Base-by-base conservation (phyloP, 2,888 invertebrate genomes). In the Drosophila ochracea region DNA sequence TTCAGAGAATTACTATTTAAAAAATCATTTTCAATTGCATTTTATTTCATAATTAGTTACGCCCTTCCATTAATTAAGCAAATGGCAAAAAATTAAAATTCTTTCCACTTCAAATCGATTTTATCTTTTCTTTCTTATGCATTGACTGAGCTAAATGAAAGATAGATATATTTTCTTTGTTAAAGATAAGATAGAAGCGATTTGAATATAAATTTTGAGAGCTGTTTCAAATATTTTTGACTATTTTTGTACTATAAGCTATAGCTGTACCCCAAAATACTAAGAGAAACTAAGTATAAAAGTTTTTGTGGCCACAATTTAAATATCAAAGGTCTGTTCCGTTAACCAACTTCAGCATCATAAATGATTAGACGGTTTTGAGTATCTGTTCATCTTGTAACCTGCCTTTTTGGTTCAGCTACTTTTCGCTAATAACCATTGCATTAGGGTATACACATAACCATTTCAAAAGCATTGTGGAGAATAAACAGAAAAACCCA, bases 401-500 rank as follows among this genome's bases (percentile, higher is more conserved):
- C 3, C 21, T 31, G 58, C 31, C 31, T 19, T 55, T 43, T 31
- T 35, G 37, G 37, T 37, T 61, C 11, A n/a, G 37, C 21, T 37
- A 57, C 67, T 59, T 52, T 41, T 19, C 13, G 62, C 25, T 60
- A 41, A 61, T 69, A 70, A 69, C 47, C 69, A 70, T 69, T 69
- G 49, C 33, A 47, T 55, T 41, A 62, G 76, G 58, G 74, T 67
- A 68, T 75, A 25, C 49, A 60, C 47, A 75, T 72, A 74, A 73
- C 61, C 69, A 77, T 80, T 80, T 73, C 47, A 66, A 72, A 71
- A 73, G 74, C 68, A 41, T 62, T 75, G 71, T 57, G 30, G 37
- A 41, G 39, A 39, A 62, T 57, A 68, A 71, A 76, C 49, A 68
- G 49, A 57, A 66, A 74, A 68, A 47, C 53, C 54, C 67, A 68